These are phyloP conservation scores for Tarsius wallacei DNA, from an alignment of 2,797 vertebrate genomes.

Conservation along the genomic window DNA sequence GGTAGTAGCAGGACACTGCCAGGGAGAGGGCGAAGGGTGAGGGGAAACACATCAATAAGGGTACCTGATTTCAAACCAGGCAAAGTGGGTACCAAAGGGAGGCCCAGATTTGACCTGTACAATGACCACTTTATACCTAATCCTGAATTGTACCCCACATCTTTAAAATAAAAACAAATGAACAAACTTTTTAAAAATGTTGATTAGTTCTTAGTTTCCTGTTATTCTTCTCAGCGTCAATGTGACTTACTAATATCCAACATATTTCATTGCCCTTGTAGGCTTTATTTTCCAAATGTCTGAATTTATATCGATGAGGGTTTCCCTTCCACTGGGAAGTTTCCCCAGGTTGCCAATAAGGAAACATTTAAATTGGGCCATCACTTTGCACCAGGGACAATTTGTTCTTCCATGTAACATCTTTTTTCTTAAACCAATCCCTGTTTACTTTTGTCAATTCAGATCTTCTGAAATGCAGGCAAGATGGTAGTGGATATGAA, in stretches of 20 bases:
- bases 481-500: neutral
- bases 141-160: too few species aligned
- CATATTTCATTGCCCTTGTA: neutral
- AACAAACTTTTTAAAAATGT: too few species aligned
- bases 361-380: neutral
- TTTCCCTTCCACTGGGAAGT: neutral
- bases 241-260: neutral
- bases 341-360: neutral
- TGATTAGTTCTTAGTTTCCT: neutral
- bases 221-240: neutral
- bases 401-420: neutral
- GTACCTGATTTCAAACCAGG: too few species aligned
- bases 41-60: too few species aligned
- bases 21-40: too few species aligned
- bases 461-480: neutral
- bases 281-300: neutral
- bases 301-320: neutral
- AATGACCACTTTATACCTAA: too few species aligned
- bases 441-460: neutral
- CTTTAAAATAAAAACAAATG: too few species aligned
- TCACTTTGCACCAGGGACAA: neutral
- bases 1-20: too few species aligned
- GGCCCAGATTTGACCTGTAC: too few species aligned
- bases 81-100: too few species aligned
- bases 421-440: neutral